phyloP scores from a whole-genome alignment of 2,888 invertebrate genomes.

The Drosophila bunnanda region DNA sequence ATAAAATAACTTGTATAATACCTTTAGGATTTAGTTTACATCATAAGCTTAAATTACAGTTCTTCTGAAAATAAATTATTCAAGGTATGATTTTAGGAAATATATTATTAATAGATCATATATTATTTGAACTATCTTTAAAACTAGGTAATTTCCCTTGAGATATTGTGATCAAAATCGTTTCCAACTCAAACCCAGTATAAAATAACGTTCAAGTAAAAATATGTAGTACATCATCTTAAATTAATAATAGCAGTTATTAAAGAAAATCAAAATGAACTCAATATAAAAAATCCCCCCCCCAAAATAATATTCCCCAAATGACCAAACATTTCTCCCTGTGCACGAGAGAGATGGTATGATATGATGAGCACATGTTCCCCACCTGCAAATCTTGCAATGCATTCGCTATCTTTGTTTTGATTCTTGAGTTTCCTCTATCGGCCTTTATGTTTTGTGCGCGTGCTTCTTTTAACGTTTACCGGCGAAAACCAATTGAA shows the following conservation, averaged over 20 bases:
- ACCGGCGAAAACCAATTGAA: slow-evolving; percentile 74
- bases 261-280: background rate
- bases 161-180: background rate
- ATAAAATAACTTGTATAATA: background rate
- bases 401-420: slow-evolving; percentile 65
- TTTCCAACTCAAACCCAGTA: background rate
- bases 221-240: background rate
- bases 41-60: too few species aligned
- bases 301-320: background rate
- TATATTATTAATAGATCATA: too few species aligned
- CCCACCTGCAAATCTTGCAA: slow-evolving; percentile 8
- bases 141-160: background rate
- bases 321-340: background rate
- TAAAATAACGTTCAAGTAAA: too few species aligned
- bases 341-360: background rate
- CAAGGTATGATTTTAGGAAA: too few species aligned
- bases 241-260: background rate
- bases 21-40: background rate
- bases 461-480: slow-evolving; percentile 56
- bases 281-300: background rate
- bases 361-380: slow-evolving; percentile 34
- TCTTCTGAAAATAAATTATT: too few species aligned
- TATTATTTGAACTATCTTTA: background rate
- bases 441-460: slow-evolving; percentile 67
- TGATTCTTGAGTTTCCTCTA: slow-evolving; percentile 69